Evolutionary conservation across 2,113 vertebrate species (phyloP).

Genomic region (Dascyllus trimaculatus): DNA sequence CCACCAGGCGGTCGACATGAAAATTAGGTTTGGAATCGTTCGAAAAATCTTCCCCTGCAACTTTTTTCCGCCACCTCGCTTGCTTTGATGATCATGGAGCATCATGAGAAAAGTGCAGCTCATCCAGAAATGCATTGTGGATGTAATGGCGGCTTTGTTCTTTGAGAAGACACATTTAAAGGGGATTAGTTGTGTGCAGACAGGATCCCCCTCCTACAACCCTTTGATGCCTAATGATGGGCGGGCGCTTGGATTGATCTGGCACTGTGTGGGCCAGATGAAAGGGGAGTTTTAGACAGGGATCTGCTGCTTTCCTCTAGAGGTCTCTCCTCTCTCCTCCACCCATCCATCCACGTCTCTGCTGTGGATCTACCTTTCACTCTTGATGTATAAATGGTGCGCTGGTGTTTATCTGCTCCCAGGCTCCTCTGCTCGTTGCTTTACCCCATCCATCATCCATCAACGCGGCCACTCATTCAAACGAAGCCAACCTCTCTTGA

Average conservation of each 20-base stretch:
- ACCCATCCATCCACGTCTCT: slow-evolving; percentile 56
- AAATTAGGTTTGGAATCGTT: slow-evolving; percentile 30
- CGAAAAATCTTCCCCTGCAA: slow-evolving; percentile 28
- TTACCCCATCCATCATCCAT: slow-evolving; percentile 26
- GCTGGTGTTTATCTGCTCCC: slow-evolving; percentile 41
- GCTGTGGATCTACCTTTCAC: slow-evolving; percentile 59
- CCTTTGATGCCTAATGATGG: slow-evolving; percentile 82
- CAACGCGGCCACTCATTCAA: background rate
- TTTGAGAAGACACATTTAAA: slow-evolving; percentile 71
- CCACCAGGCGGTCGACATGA: background rate
- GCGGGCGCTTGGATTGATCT: slow-evolving; percentile 75
- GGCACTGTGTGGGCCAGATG: slow-evolving; percentile 78
- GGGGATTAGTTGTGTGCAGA: slow-evolving; percentile 72
- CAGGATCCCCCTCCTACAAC: slow-evolving; percentile 65
- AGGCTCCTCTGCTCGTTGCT: background rate
- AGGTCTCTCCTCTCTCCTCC: slow-evolving; percentile 64
- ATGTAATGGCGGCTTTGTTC: slow-evolving; percentile 74
- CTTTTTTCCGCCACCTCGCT: slow-evolving; percentile 22
- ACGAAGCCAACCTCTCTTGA: slow-evolving; percentile 5
- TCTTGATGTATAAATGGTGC: slow-evolving; percentile 55
- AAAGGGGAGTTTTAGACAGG: slow-evolving; percentile 70
- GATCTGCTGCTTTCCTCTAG: slow-evolving; percentile 69
- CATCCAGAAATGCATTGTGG: slow-evolving; percentile 63
- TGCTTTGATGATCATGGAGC: slow-evolving; percentile 54
- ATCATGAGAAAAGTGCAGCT: slow-evolving; percentile 44